Base-by-base conservation (phyloP, 1,140 invertebrate species). In the Steinernema khuongi region DNA sequence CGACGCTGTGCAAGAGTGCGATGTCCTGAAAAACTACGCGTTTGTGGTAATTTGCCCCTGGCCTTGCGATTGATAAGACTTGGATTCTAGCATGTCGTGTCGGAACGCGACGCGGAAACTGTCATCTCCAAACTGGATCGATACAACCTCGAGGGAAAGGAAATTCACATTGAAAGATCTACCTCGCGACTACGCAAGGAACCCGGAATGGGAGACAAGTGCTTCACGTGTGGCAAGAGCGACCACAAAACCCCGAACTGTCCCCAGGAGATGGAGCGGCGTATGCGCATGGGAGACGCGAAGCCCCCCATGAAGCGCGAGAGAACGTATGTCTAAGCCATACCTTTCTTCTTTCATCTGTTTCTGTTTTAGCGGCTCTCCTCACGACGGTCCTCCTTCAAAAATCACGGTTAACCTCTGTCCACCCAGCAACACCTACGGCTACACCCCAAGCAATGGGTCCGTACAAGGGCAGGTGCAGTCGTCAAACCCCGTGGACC, bases 231-330 rank as follows among this genome's bases (percentile, higher is more conserved):
- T 44, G 82, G 79, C 2, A 82, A 81, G 29, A 36, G 32, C 30
- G 83, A 85, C 7, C 82, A 83, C 31, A 85, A 84, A 71, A 85
- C 83, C 0, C 78, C 81, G 0, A 68, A 80, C 29, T 83, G 83
- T 69, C 83, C 81, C 17, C 70, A 79, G 60, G 81, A 84, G 71
- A 41, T 77, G 60, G 36, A 41, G 0, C 78, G 73, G 43, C 66
- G 67, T 19, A 79, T 60, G 4, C 50, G 50, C 11, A 60, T 60
- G 50, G 50, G 50, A 7, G 50, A 60, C 50, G 50, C 7, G 50
- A 60, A 60, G 50, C 75, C 76, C 0, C 22, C 44, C 0, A 77
- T 74, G 29, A 73, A 72, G 31, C 70, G 76, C 50, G 74, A 74
- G 68, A 17, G 67, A 7, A 22, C 31, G 77, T 78, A 28, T 19